Evolutionary conservation across 2,113 vertebrate genomes (phyloP).

Genomic region (Poicephalus gulielmi): DNA sequence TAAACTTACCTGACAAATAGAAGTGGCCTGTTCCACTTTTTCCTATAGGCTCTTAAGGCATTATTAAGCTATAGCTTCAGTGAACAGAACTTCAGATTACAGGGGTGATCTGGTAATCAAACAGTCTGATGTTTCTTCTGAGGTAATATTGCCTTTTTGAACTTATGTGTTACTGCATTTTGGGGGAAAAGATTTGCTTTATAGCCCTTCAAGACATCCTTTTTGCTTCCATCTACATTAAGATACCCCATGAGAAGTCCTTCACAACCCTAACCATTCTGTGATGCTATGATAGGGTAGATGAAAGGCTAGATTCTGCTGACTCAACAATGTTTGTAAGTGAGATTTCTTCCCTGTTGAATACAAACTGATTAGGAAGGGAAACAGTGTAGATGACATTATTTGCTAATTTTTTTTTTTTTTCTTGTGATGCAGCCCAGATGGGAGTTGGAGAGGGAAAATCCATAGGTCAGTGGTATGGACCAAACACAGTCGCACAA

Average conservation of each 20-base stretch:
- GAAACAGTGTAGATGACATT: not conserved
- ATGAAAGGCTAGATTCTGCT: not conserved
- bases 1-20: not conserved
- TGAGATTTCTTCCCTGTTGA: not conserved
- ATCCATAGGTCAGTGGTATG: conserved; percentile 98
- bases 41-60: not conserved
- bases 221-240: not conserved
- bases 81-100: not conserved
- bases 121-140: not conserved
- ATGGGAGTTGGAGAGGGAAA: conserved; percentile 99
- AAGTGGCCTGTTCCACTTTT: not conserved
- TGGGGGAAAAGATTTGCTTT: not conserved
- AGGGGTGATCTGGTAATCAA: not conserved
- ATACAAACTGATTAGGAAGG: not conserved
- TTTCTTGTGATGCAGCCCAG: conserved; percentile 83
- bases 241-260: not conserved
- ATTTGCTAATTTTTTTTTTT: not conserved
- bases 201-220: not conserved
- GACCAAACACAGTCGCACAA: conserved; percentile 97
- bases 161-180: not conserved
- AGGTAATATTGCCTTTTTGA: not conserved
- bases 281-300: not conserved
- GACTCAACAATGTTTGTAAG: not conserved
- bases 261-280: not conserved
- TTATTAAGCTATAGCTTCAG: not conserved